Conservation (phyloP, 2,888 invertebrate genomes). For the Eupithecia pulchellata region DNA sequence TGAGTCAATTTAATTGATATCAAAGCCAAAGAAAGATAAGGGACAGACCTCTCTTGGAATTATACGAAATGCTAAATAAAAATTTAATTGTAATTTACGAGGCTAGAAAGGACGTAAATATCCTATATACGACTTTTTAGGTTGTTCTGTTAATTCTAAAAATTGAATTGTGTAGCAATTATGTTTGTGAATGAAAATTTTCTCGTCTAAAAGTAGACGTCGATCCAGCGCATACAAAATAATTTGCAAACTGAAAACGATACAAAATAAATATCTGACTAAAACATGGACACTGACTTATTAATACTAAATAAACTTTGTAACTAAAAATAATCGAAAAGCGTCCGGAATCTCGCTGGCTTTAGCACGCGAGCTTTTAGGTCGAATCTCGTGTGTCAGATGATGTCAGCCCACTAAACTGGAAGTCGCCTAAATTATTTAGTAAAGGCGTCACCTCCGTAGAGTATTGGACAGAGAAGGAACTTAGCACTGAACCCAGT, state of each 20-base stretch:
- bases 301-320: constrained; percentile 49
- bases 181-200: neutral
- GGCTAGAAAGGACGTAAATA: neutral
- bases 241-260: constrained; percentile 51
- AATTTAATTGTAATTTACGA: neutral
- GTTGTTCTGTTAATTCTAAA: neutral
- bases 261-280: constrained; percentile 67
- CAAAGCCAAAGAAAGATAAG: constrained; percentile 15
- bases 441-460: neutral
- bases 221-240: constrained; percentile 50
- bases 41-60: neutral
- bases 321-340: constrained; percentile 45
- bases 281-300: constrained; percentile 52
- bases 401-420: neutral
- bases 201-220: neutral
- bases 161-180: neutral
- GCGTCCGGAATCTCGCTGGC: constrained; percentile 34
- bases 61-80: neutral
- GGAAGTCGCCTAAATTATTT: neutral
- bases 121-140: neutral
- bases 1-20: constrained; percentile 42
- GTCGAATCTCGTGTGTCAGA: constrained; percentile 5
- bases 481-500: neutral
- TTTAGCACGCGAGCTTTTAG: constrained; percentile 24
- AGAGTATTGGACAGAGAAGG: neutral